These are phyloP conservation scores for Pemphredon lugubris DNA, from an alignment of 2,888 invertebrate genomes.

Conservation along the genomic window DNA sequence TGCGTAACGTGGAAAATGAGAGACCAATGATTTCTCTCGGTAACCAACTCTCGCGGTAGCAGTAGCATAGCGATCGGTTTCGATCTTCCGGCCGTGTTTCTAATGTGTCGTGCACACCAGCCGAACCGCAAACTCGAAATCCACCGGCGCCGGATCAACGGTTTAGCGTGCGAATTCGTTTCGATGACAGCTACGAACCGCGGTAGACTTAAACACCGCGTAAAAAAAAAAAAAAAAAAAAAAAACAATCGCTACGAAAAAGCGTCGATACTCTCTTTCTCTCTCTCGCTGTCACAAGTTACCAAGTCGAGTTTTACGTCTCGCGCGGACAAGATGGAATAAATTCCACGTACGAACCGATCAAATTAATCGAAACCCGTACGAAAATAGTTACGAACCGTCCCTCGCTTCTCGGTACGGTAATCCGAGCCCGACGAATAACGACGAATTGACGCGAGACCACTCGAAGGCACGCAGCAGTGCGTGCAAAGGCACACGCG, in stretches of 20 bases:
- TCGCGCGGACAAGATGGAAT: no score
- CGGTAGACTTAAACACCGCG: no score
- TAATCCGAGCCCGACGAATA: constrained; percentile 36
- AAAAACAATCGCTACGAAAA: no score
- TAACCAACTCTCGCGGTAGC: constrained; percentile 28
- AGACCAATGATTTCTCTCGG: constrained; percentile 51
- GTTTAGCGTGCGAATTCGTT: constrained; percentile 7
- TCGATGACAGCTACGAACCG: no score
- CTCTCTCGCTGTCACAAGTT: no score
- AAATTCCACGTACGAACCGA: no score
- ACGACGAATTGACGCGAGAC: constrained; percentile 32
- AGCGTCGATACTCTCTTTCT: no score
- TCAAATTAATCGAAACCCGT: no score
- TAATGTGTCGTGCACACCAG: constrained; percentile 55
- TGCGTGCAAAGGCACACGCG: constrained; percentile 21
- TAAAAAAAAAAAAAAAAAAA: no score
- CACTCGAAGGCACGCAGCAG: constrained; percentile 17
- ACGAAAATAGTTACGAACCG: not conserved
- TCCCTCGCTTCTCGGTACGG: not conserved
- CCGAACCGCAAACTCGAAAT: constrained; percentile 60
- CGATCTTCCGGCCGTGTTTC: constrained; percentile 60
- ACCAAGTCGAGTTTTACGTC: no score
- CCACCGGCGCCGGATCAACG: constrained; percentile 40
- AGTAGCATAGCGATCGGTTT: constrained; percentile 54
- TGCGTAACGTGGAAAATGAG: constrained; percentile 38